Evolutionary conservation across 1,140 invertebrate species (phyloP), one percentile per base, ranked within the genome.

Genomic region (Wiebesia pumilae): DNA sequence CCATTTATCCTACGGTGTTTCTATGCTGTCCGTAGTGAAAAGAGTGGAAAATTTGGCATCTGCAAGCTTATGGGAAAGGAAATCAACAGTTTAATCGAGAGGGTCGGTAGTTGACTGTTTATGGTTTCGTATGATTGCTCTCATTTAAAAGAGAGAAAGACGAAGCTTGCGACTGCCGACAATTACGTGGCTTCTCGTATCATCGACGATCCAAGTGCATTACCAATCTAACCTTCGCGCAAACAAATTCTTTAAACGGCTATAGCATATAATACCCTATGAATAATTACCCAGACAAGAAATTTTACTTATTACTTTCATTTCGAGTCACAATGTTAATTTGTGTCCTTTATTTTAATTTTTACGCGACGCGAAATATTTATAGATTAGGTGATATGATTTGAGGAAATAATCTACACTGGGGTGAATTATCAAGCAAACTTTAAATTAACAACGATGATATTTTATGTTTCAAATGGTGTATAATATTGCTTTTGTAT

Each of bases 91-190:
- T 73, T 51, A 71, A 54, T 82, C 43, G 81, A 71, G 24, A 27
- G 7, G 62, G 62, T 81, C 40, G 38, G 30, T 14, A 1, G 38
- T 43, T n/a, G 40, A 35, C 30, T 73, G n/a, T 35, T 71, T 82
- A 73, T 82, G 81, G 65, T 82, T 82, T 82, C 81, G 40, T 82
- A 14, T 82, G 81, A 82, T 82, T 82, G 43, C 40, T 82, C 65
- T 82, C 81, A 19, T 73, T 82, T 35, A 24, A 33, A 81, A 33
- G n/a, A 69, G 14, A 71, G 69, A 75, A 75, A 75, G 43, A 75
- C 6, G 40, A 75, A 75, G 38, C 38, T 71, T 24, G 69, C 35
- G 38, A 1, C 71, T n/a, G 24, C 6, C 14, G 24, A n/a, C 27
- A 40, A 75, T 43, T 75, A 43, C 38, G 71, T 75, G 71, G 71